Evolutionary conservation across 2,888 invertebrate genomes (phyloP).

Genomic region (Oscheius sp.): DNA sequence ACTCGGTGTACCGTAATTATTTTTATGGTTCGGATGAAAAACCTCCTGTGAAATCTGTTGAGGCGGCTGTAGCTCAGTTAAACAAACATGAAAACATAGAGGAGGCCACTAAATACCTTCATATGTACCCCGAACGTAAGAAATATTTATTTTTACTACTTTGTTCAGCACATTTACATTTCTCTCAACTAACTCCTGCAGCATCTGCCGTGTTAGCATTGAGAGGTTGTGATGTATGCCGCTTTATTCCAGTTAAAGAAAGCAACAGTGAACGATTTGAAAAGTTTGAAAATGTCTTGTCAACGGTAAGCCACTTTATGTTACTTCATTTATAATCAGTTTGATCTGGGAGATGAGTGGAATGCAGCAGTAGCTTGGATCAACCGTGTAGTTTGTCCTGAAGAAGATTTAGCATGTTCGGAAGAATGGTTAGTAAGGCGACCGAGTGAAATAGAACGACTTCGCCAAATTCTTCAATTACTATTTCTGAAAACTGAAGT

Average conservation of each 20-base stretch:
- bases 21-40: constrained; percentile 33
- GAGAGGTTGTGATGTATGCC: constrained; percentile 40
- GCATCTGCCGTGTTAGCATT: constrained; percentile 37
- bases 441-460: constrained; percentile 53
- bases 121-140: constrained; percentile 38
- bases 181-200: constrained; percentile 32
- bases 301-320: constrained; percentile 24
- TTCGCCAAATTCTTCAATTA: constrained; percentile 52
- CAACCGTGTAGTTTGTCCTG: constrained; percentile 55
- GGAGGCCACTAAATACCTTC: constrained; percentile 48
- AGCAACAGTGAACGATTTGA: constrained; percentile 31
- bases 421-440: constrained; percentile 52
- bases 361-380: constrained; percentile 58
- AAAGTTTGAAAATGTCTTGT: constrained; percentile 33
- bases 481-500: constrained; percentile 56
- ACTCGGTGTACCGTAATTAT: constrained; percentile 41
- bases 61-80: constrained; percentile 48
- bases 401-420: constrained; percentile 56
- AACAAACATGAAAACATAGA: constrained; percentile 44
- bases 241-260: constrained; percentile 34
- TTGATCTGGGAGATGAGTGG: constrained; percentile 60
- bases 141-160: neutral
- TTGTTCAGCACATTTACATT: neutral
- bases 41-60: constrained; percentile 40
- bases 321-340: constrained; percentile 32